These are phyloP conservation scores for Sclerodermus sp. DNA, from an alignment of 2,888 invertebrate genomes.

Conservation along the genomic window DNA sequence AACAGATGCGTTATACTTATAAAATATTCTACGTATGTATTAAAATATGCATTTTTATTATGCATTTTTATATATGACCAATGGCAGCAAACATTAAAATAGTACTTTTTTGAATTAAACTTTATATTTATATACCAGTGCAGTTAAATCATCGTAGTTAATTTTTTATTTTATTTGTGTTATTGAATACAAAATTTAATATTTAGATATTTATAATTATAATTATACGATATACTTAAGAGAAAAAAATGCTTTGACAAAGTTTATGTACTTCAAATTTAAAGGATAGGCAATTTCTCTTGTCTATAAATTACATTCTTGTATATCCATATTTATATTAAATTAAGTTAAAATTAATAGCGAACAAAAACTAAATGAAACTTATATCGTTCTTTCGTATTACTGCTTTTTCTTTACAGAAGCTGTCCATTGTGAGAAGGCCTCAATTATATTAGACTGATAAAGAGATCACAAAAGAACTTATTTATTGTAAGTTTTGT, in stretches of 20 bases:
- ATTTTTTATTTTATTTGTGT: too few species aligned
- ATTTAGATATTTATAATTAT: too few species aligned
- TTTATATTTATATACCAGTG: too few species aligned
- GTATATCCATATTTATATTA: not conserved
- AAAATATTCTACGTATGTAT: not conserved
- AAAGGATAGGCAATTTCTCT: not conserved
- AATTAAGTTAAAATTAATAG: not conserved
- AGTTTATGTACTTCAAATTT: not conserved
- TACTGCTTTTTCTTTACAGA: not conserved
- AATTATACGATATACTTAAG: too few species aligned
- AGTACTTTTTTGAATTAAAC: too few species aligned
- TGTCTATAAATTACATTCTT: not conserved
- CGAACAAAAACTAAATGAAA: too few species aligned
- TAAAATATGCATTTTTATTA: constrained; percentile 1
- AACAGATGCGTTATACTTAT: constrained; percentile 25
- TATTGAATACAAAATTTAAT: too few species aligned
- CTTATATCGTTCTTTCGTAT: not conserved
- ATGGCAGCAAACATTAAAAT: not conserved
- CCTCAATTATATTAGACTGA: constrained; percentile 32
- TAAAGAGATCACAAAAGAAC: constrained; percentile 16
- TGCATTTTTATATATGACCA: not conserved
- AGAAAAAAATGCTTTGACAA: too few species aligned
- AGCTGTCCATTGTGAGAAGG: not conserved
- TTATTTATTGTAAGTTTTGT: not conserved
- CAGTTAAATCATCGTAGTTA: too few species aligned